Conservation (phyloP, 2,888 invertebrate species). For the Erebia aethiops region DNA sequence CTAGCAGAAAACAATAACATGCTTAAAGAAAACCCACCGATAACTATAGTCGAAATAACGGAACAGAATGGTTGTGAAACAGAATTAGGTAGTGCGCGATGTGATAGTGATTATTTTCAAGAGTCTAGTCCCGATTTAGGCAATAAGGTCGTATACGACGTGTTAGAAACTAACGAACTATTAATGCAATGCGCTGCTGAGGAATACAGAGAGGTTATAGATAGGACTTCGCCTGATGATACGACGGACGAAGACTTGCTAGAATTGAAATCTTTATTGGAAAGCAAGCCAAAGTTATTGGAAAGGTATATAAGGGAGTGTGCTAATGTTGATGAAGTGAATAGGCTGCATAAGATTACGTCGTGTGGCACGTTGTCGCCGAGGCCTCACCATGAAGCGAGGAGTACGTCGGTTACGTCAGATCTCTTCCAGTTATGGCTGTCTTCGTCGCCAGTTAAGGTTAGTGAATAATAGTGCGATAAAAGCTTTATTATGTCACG, state of each 20-base stretch:
- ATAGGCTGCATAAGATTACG: constrained; percentile 83
- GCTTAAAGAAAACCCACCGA: constrained; percentile 76
- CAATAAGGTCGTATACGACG: constrained; percentile 71
- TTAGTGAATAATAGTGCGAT: constrained; percentile 57
- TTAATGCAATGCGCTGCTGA: constrained; percentile 63
- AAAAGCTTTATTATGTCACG: constrained; percentile 5
- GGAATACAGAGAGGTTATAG: constrained; percentile 70
- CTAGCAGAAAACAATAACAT: constrained; percentile 70
- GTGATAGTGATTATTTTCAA: constrained; percentile 65
- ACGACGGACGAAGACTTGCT: constrained; percentile 71
- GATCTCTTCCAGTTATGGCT: constrained; percentile 94
- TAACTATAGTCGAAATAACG: constrained; percentile 74
- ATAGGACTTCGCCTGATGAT: constrained; percentile 69
- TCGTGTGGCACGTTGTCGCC: constrained; percentile 78
- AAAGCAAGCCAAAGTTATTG: constrained; percentile 85
- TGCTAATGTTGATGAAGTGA: constrained; percentile 86
- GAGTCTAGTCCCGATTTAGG: constrained; percentile 68
- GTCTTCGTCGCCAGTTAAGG: constrained; percentile 89
- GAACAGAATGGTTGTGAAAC: constrained; percentile 79
- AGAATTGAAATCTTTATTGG: constrained; percentile 67
- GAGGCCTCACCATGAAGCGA: constrained; percentile 76
- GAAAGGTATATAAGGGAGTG: constrained; percentile 91
- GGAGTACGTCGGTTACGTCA: constrained; percentile 90
- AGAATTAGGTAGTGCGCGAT: constrained; percentile 58
- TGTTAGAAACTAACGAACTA: constrained; percentile 63